Evolutionary conservation across 2,797 vertebrate genomes (phyloP).

Genomic region (Etheostoma perlongum): DNA sequence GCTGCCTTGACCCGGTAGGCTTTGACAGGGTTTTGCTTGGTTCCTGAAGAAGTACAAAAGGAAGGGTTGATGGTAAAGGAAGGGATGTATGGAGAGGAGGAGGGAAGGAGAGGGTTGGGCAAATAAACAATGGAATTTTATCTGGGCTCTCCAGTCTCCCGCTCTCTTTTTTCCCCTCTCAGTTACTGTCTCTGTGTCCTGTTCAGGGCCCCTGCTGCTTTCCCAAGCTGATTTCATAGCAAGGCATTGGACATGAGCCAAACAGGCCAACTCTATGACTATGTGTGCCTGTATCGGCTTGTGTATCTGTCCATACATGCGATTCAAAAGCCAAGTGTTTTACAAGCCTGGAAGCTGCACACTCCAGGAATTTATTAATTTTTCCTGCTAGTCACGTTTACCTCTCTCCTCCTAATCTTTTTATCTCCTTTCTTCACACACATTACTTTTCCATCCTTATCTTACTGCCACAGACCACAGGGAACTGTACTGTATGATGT

Average conservation of each 20-base stretch:
- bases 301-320: conserved; percentile 30
- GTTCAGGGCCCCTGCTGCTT: conserved; percentile 74
- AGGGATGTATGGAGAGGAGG: conserved; percentile 61
- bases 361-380: conserved; percentile 5
- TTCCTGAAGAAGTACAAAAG: conserved; percentile 54
- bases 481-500: conserved; percentile 10
- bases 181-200: conserved; percentile 70
- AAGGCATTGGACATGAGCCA: conserved; percentile 71
- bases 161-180: conserved; percentile 49
- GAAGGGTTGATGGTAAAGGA: conserved; percentile 62
- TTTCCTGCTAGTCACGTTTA: conserved; percentile 9
- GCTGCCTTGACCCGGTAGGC: conserved; percentile 46
- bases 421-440: conserved; percentile 6
- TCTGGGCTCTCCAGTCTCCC: conserved; percentile 64
- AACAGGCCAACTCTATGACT: conserved; percentile 55
- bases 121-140: conserved; percentile 83
- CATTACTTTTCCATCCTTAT: conserved; percentile 20
- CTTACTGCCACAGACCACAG: conserved; percentile 12
- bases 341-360: conserved; percentile 34
- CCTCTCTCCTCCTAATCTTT: conserved; percentile 9
- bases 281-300: conserved; percentile 23
- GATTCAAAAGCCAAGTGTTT: conserved; percentile 21
- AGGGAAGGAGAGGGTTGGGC: conserved; percentile 51
- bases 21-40: conserved; percentile 42
- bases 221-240: conserved; percentile 82